Evolutionary conservation across 30 jellyfish, hydroid and myxozoan genomes (phyloP).

Genomic region (Turritopsis dohrnii): DNA sequence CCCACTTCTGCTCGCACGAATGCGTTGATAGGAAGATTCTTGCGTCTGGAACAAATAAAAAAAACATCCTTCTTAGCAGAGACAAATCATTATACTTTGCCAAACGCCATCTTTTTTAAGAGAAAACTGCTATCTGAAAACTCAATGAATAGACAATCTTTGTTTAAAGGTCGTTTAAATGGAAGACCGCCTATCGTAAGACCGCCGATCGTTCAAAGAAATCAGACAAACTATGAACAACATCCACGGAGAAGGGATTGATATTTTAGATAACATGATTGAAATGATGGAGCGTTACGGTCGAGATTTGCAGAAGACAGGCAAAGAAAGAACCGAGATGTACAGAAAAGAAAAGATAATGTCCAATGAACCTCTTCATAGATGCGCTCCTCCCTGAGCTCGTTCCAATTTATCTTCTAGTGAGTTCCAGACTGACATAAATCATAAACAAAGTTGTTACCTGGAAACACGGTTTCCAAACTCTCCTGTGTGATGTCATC

Average conservation of each 20-base stretch:
- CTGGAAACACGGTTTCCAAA: conserved; percentile 1
- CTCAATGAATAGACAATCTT: no score
- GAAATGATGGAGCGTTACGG: conserved; percentile 47
- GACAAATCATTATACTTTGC: no score
- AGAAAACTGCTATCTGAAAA: no score
- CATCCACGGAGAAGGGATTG: conserved; percentile 29
- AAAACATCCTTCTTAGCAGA: no score
- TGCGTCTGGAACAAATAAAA: not conserved
- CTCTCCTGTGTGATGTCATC: not conserved
- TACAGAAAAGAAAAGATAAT: conserved; percentile 28
- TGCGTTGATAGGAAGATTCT: not conserved
- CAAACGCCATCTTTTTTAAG: no score
- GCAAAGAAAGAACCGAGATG: conserved; percentile 45
- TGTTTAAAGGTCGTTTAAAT: no score
- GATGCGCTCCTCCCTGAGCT: conserved; percentile 39
- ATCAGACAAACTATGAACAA: conserved; percentile 20
- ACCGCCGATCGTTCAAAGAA: conserved; percentile 33
- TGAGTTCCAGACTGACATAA: no score
- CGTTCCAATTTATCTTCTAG: conserved; percentile 9
- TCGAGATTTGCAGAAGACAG: conserved; percentile 37
- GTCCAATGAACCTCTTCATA: conserved; percentile 22
- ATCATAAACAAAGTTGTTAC: not conserved
- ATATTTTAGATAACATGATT: conserved; percentile 40
- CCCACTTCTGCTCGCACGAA: conserved; percentile 10
- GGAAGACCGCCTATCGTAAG: no score